A percentile compares a stretch with the other conserved stretches of the same genome.
Evolutionary conservation across 2,888 invertebrate species (phyloP).

Genomic region (Xanthorhoe designata): DNA sequence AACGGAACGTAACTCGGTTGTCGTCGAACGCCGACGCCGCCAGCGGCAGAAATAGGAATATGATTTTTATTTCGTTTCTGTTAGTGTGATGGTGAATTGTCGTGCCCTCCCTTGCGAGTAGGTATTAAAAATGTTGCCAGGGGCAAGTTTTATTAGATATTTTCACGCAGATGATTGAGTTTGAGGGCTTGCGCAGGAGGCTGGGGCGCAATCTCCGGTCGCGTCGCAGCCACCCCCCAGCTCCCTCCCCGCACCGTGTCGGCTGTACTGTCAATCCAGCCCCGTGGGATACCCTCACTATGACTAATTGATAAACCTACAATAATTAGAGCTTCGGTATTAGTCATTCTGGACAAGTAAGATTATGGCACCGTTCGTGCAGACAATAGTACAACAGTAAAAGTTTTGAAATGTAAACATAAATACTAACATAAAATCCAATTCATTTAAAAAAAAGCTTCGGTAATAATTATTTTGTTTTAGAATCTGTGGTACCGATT

Average conservation of each 20-base stretch:
- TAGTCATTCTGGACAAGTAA: conserved; percentile 25
- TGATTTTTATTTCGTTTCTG: conserved; percentile 60
- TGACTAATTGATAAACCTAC: conserved; percentile 56
- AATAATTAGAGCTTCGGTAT: conserved; percentile 46
- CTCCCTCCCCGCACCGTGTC: conserved; percentile 39
- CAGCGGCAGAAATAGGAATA: conserved; percentile 51
- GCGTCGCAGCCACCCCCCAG: conserved; percentile 58
- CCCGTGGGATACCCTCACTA: conserved; percentile 47
- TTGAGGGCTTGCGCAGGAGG: conserved; percentile 78
- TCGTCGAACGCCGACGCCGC: conserved; percentile 47
- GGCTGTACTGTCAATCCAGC: conserved; percentile 52
- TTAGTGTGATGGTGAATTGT: conserved; percentile 55
- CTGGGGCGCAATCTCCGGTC: conserved; percentile 81
- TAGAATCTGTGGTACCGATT: neutral
- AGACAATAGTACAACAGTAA: neutral
- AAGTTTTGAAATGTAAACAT: neutral
- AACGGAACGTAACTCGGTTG: conserved; percentile 50
- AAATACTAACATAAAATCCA: neutral
- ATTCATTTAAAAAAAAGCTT: neutral
- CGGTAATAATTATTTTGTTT: neutral
- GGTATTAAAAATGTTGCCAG: conserved; percentile 66
- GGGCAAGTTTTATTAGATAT: conserved; percentile 77
- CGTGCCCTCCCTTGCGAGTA: conserved; percentile 53
- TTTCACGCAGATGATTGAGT: conserved; percentile 81
- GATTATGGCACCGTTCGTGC: neutral